Evolutionary conservation across 1,140 invertebrate species (phyloP).

Genomic region (Eueides isabella): DNA sequence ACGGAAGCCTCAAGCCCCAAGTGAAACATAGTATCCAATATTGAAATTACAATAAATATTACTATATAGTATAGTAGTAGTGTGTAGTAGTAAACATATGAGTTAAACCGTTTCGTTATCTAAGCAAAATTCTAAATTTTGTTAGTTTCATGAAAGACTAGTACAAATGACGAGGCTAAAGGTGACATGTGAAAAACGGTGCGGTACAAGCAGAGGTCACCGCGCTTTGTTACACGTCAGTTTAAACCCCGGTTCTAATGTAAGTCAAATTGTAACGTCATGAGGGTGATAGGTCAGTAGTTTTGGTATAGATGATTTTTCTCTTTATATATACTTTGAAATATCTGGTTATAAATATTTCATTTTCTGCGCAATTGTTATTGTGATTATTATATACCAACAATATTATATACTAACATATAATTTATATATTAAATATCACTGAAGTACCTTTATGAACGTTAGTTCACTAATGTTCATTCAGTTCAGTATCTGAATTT

Average conservation of each 20-base stretch:
- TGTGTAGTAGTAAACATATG: conserved; percentile 7
- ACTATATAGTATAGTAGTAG: too few relatives aligned
- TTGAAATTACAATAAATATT: too few relatives aligned
- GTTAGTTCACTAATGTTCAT: too few relatives aligned
- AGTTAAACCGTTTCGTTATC: not conserved
- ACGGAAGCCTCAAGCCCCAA: too few relatives aligned
- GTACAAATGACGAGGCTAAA: conserved; percentile 33
- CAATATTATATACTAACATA: too few relatives aligned
- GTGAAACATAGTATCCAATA: too few relatives aligned
- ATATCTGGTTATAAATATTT: too few relatives aligned
- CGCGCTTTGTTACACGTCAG: conserved; percentile 55
- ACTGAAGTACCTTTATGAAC: too few relatives aligned
- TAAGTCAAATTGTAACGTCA: conserved; percentile 15
- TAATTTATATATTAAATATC: too few relatives aligned
- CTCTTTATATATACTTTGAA: not conserved
- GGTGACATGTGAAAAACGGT: conserved; percentile 57
- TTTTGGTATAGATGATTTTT: not conserved
- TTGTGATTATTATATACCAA: too few relatives aligned
- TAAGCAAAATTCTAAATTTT: conserved; percentile 20
- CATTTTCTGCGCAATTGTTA: too few relatives aligned
- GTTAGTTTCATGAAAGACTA: conserved; percentile 19
- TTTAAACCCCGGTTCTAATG: conserved; percentile 39
- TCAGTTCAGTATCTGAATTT: too few relatives aligned
- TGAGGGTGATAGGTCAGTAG: conserved; percentile 9
- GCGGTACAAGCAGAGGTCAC: conserved; percentile 44